phyloP scores from a whole-genome alignment of 2,888 invertebrate species.

The Ormyrus pomaceus region DNA sequence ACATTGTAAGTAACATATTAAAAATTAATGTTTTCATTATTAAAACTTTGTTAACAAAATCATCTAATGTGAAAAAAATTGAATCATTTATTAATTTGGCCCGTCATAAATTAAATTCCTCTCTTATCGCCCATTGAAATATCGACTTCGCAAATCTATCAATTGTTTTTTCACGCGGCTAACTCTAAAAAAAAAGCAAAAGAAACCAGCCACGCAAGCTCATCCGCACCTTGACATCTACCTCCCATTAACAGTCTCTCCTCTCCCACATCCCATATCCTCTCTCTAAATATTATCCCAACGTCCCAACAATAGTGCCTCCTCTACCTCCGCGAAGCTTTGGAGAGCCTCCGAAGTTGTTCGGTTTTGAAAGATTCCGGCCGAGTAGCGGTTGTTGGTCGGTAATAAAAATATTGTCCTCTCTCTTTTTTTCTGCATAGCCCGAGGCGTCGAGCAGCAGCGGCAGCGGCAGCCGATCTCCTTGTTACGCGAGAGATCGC shows the following conservation, averaged over 20 bases:
- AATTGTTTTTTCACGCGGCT: too few relatives aligned
- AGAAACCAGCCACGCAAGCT: too few relatives aligned
- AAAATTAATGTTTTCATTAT: too few relatives aligned
- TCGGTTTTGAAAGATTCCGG: conserved; percentile 61
- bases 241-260: conserved; percentile 35
- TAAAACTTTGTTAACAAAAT: too few relatives aligned
- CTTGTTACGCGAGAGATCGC: conserved; percentile 41
- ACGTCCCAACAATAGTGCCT: conserved; percentile 41
- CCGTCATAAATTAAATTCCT: too few relatives aligned
- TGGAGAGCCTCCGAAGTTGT: conserved; percentile 16
- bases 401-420: conserved; percentile 65
- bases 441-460: conserved; percentile 43
- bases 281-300: conserved; percentile 48
- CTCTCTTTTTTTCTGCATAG: conserved; percentile 51
- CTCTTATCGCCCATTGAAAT: too few relatives aligned
- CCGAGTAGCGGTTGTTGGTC: conserved; percentile 65
- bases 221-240: too few relatives aligned
- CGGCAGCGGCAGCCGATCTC: conserved; percentile 17
- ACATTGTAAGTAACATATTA: too few relatives aligned
- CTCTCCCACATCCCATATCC: background rate
- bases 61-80: too few relatives aligned
- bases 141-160: too few relatives aligned
- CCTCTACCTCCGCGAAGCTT: background rate
- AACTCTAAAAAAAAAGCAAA: too few relatives aligned
- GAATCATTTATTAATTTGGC: too few relatives aligned